Percentiles rank a stretch among this genome's conserved stretches.
These are phyloP conservation scores for Fringilla coelebs DNA, from an alignment of 2,797 vertebrate genomes.

Conservation along the genomic window DNA sequence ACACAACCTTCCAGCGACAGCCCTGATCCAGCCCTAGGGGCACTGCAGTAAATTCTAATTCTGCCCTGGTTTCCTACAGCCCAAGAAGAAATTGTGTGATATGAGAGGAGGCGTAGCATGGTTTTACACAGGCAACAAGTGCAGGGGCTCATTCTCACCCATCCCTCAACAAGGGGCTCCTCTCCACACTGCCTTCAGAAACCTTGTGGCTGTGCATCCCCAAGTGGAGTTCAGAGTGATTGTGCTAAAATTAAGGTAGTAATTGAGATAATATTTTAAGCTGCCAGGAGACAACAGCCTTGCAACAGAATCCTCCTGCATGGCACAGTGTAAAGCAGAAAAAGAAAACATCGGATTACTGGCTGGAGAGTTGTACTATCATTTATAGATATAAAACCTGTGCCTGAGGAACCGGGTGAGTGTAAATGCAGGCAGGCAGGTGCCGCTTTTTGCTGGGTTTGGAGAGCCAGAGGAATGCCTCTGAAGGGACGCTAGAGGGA, in stretches of 20 bases:
- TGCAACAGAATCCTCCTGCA: background rate
- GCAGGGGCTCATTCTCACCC: background rate
- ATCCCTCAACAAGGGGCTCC: background rate
- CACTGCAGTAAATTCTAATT: background rate
- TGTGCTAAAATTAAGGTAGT: background rate
- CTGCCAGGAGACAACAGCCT: background rate
- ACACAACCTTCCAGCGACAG: background rate
- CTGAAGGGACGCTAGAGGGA: conserved; percentile 20
- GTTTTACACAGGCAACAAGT: background rate
- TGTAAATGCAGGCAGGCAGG: background rate
- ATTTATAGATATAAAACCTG: background rate
- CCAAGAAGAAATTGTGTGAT: background rate
- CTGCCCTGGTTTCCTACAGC: background rate
- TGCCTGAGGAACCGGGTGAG: background rate
- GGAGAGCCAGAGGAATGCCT: background rate
- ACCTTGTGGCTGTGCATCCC: fast-evolving
- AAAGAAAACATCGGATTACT: background rate
- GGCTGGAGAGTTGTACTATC: background rate
- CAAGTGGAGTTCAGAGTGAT: background rate
- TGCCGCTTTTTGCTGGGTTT: fast-evolving
- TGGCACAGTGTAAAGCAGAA: background rate
- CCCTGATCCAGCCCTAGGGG: background rate
- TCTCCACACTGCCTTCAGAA: background rate
- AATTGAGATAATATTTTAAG: background rate
- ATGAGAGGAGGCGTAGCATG: background rate